Evolutionary conservation across 1,140 invertebrate genomes (phyloP), one percentile per base, ranked within the genome.

Genomic region (Cheumatopsyche charites): DNA sequence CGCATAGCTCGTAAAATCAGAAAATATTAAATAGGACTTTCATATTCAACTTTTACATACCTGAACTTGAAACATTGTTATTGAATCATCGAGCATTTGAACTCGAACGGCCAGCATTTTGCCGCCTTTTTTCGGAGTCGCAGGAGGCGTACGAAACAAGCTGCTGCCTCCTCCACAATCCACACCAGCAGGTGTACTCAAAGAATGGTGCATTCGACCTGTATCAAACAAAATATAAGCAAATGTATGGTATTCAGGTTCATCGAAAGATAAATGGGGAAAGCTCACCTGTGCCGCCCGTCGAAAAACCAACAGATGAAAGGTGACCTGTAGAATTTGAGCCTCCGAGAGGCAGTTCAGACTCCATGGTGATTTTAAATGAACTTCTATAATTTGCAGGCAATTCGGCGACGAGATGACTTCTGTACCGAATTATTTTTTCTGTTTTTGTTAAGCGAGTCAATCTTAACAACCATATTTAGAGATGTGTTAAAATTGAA

Each of bases 21-120:
- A n/a, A n/a, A n/a, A n/a, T n/a, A n/a, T n/a, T n/a, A n/a, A n/a
- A n/a, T n/a, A n/a, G n/a, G n/a, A n/a, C n/a, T n/a, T n/a, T n/a
- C n/a, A n/a, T n/a, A n/a, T n/a, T n/a, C n/a, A n/a, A n/a, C n/a
- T n/a, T n/a, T n/a, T 36, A 36, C 29, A 36, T 80, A 94, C 93
- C 91, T 94, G 93, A 73, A 95, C 91, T 89, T 94, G 93, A 83
- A 95, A 95, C 86, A 94, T 92, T 68, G 93, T 94, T 79, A 94
- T 87, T 23, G 90, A 89, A 82, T 94, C 93, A 78, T 95, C 93
- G 69, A 95, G 85, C 93, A 94, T 95, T 82, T 93, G 92, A 45
- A 95, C 91, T 76, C 92, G 85, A 55, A 95, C 90, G 13, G 92
- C 92, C 49, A 95, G 85, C 90, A 94, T 94, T 83, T 95, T 95